Percentiles rank a stretch among this genome's conserved stretches.
phyloP scores from a whole-genome alignment of 2,888 invertebrate genomes.

The Palloptera scutellata region DNA sequence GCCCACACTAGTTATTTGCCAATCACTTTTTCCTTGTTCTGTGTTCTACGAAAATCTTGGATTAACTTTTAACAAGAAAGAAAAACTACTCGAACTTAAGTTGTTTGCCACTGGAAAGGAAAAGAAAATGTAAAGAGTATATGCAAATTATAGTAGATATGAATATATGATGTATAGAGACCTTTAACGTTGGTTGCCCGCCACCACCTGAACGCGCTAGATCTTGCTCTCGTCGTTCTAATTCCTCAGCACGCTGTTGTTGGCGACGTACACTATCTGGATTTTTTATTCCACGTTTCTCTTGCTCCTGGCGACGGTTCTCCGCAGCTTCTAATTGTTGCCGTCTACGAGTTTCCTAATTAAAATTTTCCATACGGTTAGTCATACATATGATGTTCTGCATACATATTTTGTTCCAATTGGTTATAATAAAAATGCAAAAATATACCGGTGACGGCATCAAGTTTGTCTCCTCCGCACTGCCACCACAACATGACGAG shows the following conservation, averaged over 20 bases:
- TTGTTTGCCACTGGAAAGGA: slow-evolving; percentile 57
- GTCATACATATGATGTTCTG: background rate
- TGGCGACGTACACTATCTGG: slow-evolving; percentile 69
- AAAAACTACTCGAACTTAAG: slow-evolving; percentile 37
- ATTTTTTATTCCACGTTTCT: slow-evolving; percentile 72
- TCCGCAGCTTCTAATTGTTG: slow-evolving; percentile 77
- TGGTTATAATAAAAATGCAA: background rate
- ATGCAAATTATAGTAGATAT: slow-evolving; percentile 11
- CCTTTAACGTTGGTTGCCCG: slow-evolving; percentile 44
- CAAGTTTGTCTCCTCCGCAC: slow-evolving; percentile 51
- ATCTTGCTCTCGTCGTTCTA: slow-evolving; percentile 69
- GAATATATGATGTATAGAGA: slow-evolving; percentile 22
- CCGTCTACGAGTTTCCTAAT: slow-evolving; percentile 71
- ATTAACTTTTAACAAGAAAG: background rate
- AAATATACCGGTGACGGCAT: slow-evolving; percentile 57
- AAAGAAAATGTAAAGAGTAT: slow-evolving; percentile 10
- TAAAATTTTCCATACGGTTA: slow-evolving; percentile 4
- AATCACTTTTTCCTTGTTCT: too few species aligned
- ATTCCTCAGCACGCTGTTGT: slow-evolving; percentile 69
- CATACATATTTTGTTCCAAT: too few species aligned
- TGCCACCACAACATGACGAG: slow-evolving; percentile 56
- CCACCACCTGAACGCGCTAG: slow-evolving; percentile 52
- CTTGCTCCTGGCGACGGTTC: slow-evolving; percentile 69
- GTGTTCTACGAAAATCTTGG: too few species aligned
- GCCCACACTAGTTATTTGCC: background rate